A percentile compares a stretch with the other conserved stretches of the same genome.
phyloP scores from a whole-genome alignment of 2,888 invertebrate species.

The Drosophila atroscutellata region DNA sequence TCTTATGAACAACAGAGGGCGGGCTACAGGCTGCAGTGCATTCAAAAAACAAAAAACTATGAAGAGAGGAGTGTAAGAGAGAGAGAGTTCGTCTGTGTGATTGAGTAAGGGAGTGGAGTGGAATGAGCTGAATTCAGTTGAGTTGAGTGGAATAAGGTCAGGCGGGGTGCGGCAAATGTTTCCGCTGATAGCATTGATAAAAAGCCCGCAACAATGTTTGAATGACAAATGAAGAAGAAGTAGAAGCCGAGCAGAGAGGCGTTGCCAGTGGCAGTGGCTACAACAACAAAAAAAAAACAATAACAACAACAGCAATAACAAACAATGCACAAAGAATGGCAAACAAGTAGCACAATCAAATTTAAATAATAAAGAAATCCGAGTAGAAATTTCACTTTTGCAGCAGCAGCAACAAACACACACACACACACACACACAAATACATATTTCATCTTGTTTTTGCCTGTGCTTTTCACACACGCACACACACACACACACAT shows the following conservation, averaged over 20 bases:
- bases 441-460: slow-evolving; percentile 46
- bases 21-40: slow-evolving; percentile 5
- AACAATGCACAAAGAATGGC: slow-evolving; percentile 49
- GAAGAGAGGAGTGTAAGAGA: slow-evolving; percentile 24
- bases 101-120: slow-evolving; percentile 22
- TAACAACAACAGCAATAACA: slow-evolving; percentile 12
- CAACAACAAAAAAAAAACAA: slow-evolving; percentile 11
- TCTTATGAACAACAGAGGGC: slow-evolving; percentile 22
- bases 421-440: slow-evolving; percentile 21
- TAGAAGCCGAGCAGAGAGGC: slow-evolving; percentile 34
- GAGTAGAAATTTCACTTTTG: slow-evolving; percentile 72
- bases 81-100: background rate
- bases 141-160: slow-evolving; percentile 65
- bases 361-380: slow-evolving; percentile 64
- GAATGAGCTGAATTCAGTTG: slow-evolving; percentile 15
- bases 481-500: slow-evolving; percentile 14
- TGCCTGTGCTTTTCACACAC: slow-evolving; percentile 47
- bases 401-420: slow-evolving; percentile 31
- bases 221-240: slow-evolving; percentile 32
- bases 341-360: slow-evolving; percentile 37
- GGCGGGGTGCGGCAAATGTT: slow-evolving; percentile 78
- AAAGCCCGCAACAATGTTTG: slow-evolving; percentile 45
- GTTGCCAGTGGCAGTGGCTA: slow-evolving; percentile 46
- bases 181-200: slow-evolving; percentile 71
- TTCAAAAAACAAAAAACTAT: slow-evolving; percentile 1